A percentile compares a stretch with the other conserved stretches of the same genome.
Conservation (phyloP, 64 coral and sea anemone genomes). For the Actinia equina region DNA sequence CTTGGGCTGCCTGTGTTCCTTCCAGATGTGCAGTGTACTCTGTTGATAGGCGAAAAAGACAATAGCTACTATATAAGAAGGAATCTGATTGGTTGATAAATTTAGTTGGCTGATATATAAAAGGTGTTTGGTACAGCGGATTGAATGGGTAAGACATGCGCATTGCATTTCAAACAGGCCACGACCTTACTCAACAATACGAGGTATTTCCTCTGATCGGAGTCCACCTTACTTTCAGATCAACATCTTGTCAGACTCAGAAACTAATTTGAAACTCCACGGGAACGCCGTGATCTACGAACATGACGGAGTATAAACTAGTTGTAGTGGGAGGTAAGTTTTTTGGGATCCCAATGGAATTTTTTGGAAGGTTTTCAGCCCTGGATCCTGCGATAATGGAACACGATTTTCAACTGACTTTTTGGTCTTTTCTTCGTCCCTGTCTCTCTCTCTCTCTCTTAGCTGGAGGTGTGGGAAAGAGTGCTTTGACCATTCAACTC, state of each 20-base stretch:
- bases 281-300: conserved; percentile 11
- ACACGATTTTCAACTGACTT: neutral
- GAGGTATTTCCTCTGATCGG: conserved; percentile 42
- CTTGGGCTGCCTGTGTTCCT: no score
- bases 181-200: conserved; percentile 56
- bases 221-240: conserved; percentile 32
- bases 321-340: conserved; percentile 95
- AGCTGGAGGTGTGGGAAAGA: conserved; percentile 99
- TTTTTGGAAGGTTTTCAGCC: neutral
- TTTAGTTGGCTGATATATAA: conserved; percentile 73
- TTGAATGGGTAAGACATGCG: conserved; percentile 45
- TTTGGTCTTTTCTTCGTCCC: conserved; percentile 12
- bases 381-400: conserved; percentile 6
- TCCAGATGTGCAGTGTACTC: no score
- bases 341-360: neutral
- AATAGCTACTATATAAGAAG: neutral
- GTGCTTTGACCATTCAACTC: conserved; percentile 94
- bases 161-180: conserved; percentile 40
- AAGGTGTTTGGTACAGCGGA: conserved; percentile 3
- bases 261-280: conserved; percentile 26
- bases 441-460: conserved; percentile 29
- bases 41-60: conserved; percentile 46
- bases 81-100: conserved; percentile 95
- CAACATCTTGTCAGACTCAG: conserved; percentile 16
- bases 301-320: conserved; percentile 98